Base-by-base conservation (phyloP, 2,888 invertebrate genomes). In the Sisyra terminalis region DNA sequence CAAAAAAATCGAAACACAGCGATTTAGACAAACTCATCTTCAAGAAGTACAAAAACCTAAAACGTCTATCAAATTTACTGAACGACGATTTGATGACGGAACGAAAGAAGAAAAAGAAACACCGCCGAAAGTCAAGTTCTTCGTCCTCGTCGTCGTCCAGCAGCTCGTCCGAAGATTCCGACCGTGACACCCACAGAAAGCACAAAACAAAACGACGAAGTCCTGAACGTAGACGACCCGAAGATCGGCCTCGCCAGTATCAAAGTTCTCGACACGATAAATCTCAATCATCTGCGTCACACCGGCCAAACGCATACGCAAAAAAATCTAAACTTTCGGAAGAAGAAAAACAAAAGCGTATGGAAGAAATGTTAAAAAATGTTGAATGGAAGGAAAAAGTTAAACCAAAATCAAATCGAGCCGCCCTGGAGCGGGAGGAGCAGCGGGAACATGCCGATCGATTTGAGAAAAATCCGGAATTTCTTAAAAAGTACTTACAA, bases 311-410 rank as follows among this genome's bases (percentile, higher is more conserved):
- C 44, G 24, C 42, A 40, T 36, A 40, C 40, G 34, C 40, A 7
- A 45, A 50, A 48, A 48, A 52, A 45, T 55, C 59, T 45, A 60
- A 57, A 48, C 56, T 77, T 4, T 67, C 69, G 10, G 73, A 73
- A 43, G 69, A 69, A 46, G 84, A 86, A 53, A 77, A 75, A 50
- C 81, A 88, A 55, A 67, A 66, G 45, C 70, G 73, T 34, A 68
- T 82, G 36, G 68, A 66, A 39, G 87, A 84, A 60, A 93, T 93
- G 93, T 78, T 79, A 70, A 67, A 73, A 8, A 85, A 90, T 56
- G 92, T 89, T 0, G 61, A 62, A 1, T 71, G 73, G 66, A 68
- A 80, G 0, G 81, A 83, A 54, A 65, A 66, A 31, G 74, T 79
- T 59, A 29, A 40, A 13, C 8, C 18, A 14, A 30, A 40, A 40